Conservation (phyloP, 2,888 invertebrate species). For the Cecidostiba fungosa region DNA sequence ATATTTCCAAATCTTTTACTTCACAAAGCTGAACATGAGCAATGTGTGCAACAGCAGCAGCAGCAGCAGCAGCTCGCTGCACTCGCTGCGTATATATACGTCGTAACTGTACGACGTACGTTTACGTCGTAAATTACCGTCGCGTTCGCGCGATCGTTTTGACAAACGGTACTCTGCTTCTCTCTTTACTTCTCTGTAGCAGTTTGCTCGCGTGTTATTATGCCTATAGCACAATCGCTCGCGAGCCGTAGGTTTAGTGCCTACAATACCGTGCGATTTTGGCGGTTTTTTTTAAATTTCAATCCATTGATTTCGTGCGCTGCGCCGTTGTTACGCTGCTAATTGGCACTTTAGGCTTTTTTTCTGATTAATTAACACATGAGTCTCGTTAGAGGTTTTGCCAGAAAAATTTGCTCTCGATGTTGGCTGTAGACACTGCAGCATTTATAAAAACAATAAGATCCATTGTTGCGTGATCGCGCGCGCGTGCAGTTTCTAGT, state of each 20-base stretch:
- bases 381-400: too few species aligned
- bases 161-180: conserved; percentile 75
- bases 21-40: not conserved
- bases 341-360: not conserved
- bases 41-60: not conserved
- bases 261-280: conserved; percentile 2
- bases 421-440: not conserved
- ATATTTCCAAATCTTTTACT: too few species aligned
- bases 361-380: not conserved
- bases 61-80: not conserved
- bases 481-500: too few species aligned
- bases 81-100: not conserved
- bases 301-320: too few species aligned
- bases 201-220: not conserved
- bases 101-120: conserved; percentile 72
- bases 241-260: not conserved
- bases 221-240: too few species aligned
- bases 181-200: conserved; percentile 50
- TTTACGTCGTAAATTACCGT: conserved; percentile 75
- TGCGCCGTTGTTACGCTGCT: too few species aligned
- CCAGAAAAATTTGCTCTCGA: not conserved
- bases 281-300: conserved; percentile 44
- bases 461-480: too few species aligned
- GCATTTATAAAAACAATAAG: too few species aligned
- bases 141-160: conserved; percentile 75